phyloP scores from a whole-genome alignment of 2,797 vertebrate species.

The Gambusia yucatana region DNA sequence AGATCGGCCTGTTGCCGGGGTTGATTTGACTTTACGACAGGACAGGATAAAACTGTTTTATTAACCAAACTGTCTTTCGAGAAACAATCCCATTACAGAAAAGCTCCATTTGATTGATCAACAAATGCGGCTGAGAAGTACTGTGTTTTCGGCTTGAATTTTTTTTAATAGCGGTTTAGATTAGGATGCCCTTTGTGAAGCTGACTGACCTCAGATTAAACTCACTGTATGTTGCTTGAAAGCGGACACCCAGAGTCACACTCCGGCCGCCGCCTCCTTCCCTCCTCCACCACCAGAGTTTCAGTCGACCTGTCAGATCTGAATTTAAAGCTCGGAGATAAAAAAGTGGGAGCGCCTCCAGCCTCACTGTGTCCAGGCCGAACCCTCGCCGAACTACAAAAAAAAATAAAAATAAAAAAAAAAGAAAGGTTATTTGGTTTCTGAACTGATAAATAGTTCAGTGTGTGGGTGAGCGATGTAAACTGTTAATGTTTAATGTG shows the following conservation, averaged over 20 bases:
- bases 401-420: background rate
- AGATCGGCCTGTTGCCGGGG: background rate
- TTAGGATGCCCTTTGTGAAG: constrained; percentile 7
- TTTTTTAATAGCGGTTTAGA: background rate
- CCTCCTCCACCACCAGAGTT: constrained; percentile 27
- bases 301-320: constrained; percentile 24
- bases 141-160: background rate
- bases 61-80: background rate
- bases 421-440: constrained; percentile 13
- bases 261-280: constrained; percentile 13
- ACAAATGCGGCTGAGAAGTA: background rate
- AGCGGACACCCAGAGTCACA: constrained; percentile 51
- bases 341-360: constrained; percentile 23
- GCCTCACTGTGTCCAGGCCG: constrained; percentile 39
- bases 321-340: constrained; percentile 18
- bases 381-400: constrained; percentile 24
- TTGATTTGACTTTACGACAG: background rate
- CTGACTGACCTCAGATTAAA: constrained; percentile 19
- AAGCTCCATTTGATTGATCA: constrained; percentile 2
- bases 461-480: constrained; percentile 34
- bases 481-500: constrained; percentile 65
- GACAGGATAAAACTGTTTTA: background rate
- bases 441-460: constrained; percentile 28
- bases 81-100: background rate
- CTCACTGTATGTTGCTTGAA: constrained; percentile 31